Percentiles rank a stretch among this genome's conserved stretches.
Conservation (phyloP, 2,797 vertebrate species). For the Mus spretus region DNA sequence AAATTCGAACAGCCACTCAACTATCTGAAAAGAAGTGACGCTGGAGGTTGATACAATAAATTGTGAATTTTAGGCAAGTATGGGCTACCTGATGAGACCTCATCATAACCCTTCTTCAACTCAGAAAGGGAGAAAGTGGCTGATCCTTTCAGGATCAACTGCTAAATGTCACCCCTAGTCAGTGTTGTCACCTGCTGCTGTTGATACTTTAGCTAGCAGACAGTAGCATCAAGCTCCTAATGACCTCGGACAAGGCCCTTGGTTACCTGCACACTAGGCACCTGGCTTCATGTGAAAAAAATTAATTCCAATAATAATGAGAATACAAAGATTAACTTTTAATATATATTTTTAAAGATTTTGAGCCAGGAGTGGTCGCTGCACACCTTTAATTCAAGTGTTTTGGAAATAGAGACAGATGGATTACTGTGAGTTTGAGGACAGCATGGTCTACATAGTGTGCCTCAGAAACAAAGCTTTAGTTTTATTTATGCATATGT, state of each 20-base stretch:
- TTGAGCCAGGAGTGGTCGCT: background rate
- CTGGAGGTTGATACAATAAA: background rate
- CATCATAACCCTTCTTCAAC: background rate
- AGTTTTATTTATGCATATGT: background rate
- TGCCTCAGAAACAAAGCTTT: background rate
- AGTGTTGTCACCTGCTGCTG: background rate
- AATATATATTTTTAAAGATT: background rate
- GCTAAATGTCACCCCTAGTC: background rate
- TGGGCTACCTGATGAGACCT: background rate
- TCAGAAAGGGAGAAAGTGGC: background rate
- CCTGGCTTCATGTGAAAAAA: background rate
- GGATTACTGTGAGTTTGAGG: background rate
- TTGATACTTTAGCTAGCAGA: background rate
- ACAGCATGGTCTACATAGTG: background rate
- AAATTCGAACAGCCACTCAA: background rate
- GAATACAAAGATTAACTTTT: background rate
- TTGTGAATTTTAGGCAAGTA: too few species aligned
- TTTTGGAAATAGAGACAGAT: background rate
- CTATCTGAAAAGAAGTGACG: background rate
- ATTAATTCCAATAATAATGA: background rate
- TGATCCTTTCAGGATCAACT: background rate
- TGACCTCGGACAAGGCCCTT: background rate
- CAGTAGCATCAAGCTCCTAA: rapidly evolving
- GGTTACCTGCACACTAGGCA: background rate
- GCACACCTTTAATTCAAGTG: background rate